Base-by-base conservation (phyloP, 1,140 invertebrate genomes). In the Cotesia chilonis region DNA sequence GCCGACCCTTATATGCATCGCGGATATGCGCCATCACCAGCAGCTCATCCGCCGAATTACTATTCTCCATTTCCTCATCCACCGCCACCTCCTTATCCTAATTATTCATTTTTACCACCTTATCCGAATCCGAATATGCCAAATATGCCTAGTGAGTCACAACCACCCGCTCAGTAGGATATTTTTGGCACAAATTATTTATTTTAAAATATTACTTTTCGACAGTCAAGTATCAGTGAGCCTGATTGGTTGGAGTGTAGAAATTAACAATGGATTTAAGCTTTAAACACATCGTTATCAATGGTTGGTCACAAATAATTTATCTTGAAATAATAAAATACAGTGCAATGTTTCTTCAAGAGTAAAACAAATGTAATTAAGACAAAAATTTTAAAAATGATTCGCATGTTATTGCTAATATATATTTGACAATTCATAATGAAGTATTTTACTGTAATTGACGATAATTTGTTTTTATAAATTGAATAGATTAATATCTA, bases 51-150 rank as follows among this genome's bases (percentile, higher is more conserved):
- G 4, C 77, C 86, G 4, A 86, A 85, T 77, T 86, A 87, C 37
- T 87, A 87, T 70, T 79, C 86, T 4, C 84, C 85, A 0, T 87
- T 86, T 71, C 81, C 84, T 0, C 82, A 85, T 75, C 85, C 84
- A 5, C 81, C 84, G 17, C 85, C 86, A 41, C 80, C 89, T 73
- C 85, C 84, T 77, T 82, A 89, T 84, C 78, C 87, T 71, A 80
- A 90, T 87, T 86, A 85, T 71, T 81, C 84, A 0, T 87, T 84
- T 68, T 73, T 86, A 28, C 83, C 83, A 55, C 83, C 85, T 20
- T 86, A 85, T 72, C 78, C 85, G 0, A 86, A 87, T 74, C 84
- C 85, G 3, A 84, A 85, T 68, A 81, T 86, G 70, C 81, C 85
- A 4, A 84, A 85, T 68, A 81, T 86, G 70, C 81, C 85, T 61